Evolutionary conservation across 2,113 vertebrate genomes (phyloP).

Genomic region (Gnathonemus longibarbis): DNA sequence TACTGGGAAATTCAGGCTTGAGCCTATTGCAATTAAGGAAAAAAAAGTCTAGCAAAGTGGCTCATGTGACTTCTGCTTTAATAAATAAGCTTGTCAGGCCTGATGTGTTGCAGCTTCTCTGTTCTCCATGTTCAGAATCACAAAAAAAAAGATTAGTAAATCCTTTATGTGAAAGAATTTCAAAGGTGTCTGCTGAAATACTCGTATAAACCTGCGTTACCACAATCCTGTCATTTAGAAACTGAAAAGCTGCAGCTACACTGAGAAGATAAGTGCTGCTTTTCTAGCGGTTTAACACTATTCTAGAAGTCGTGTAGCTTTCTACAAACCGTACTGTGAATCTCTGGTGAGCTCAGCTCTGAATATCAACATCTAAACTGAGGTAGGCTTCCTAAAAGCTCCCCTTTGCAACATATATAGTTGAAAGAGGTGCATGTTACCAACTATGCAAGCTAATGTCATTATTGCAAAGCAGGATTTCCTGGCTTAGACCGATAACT

Average conservation of each 20-base stretch:
- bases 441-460: background rate
- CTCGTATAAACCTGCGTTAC: too few species aligned
- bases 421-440: background rate
- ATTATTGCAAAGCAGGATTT: background rate
- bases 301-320: background rate
- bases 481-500: background rate
- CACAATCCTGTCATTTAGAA: background rate
- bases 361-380: background rate
- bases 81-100: background rate
- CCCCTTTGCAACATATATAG: background rate
- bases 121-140: background rate
- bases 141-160: background rate
- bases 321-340: background rate
- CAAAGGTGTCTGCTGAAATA: background rate
- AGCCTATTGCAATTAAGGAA: background rate
- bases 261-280: background rate
- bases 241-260: background rate
- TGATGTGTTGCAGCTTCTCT: background rate
- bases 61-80: background rate
- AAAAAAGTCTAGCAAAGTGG: background rate
- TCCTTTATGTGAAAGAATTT: background rate
- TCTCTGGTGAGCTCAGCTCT: background rate
- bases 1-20: background rate
- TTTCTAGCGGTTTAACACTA: background rate
- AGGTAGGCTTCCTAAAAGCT: background rate